Conservation (phyloP, 2,113 vertebrate species). For the Malurus alboscapulatus region DNA sequence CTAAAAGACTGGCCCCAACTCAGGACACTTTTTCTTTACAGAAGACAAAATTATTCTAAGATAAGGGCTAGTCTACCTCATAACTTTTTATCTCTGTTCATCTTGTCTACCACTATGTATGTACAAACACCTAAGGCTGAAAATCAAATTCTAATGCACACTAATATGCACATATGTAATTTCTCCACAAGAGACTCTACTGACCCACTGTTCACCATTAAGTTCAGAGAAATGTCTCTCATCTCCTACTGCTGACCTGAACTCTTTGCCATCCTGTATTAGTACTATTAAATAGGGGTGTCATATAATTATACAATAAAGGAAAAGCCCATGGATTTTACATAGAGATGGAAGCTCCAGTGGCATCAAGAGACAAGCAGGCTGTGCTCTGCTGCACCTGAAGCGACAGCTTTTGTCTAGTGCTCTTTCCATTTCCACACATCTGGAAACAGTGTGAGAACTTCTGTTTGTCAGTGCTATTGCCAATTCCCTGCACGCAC, state of each 20-base stretch:
- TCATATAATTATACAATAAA: not conserved
- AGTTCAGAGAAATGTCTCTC: not conserved
- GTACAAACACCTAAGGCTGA: not conserved
- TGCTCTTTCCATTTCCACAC: not conserved
- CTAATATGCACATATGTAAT: not conserved
- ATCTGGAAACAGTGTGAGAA: not conserved
- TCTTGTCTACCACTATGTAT: not conserved
- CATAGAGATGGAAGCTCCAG: not conserved
- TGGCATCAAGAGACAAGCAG: not conserved
- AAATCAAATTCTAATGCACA: constrained; percentile 10
- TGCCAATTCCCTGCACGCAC: not conserved
- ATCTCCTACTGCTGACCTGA: not conserved
- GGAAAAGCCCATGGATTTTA: not conserved
- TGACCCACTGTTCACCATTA: not conserved
- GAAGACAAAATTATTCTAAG: not conserved
- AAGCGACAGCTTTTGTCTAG: not conserved
- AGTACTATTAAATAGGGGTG: not conserved
- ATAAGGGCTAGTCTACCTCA: not conserved
- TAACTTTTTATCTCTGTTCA: not conserved
- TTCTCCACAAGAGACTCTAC: not conserved
- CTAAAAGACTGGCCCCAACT: not conserved
- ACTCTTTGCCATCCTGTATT: not conserved
- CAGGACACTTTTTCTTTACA: not conserved
- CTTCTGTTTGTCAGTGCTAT: not conserved
- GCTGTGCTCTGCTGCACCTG: not conserved